Base-by-base conservation (phyloP, 35 echinoderm and acorn worm genomes). In the Nesometra sesokonis region DNA sequence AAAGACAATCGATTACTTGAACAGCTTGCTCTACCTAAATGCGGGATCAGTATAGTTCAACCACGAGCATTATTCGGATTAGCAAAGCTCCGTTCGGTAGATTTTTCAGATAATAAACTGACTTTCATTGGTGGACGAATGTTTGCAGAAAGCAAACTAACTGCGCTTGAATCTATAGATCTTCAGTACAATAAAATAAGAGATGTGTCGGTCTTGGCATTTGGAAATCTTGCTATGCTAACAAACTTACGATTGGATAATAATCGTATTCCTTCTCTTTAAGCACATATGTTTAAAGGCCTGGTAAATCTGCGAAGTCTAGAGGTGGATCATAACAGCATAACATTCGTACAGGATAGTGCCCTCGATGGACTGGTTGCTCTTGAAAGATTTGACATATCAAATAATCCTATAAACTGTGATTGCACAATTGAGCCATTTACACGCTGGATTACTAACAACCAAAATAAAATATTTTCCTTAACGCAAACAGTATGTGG, bases 171-270 rank as follows among this genome's bases (percentile, higher is more conserved):
- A 32, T 37, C 34, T 32, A 17, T 98, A 17, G 37, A 46, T 13
- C 52, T 98, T 15, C 89, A 91, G 40, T 84, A 98, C 35, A 98
- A 98, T 33, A 29, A 79, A 8, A 98, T 98, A 11, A 47, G 78
- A 38, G 43, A 27, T 17, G 29, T 98, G 31, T 83, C 78, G 5
- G 78, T 87, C 9, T 46, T 46, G 29, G 89, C 90, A 38, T 98
- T 98, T 79, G 40, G 23, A 17, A 43, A 85, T 46, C 76, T 98
- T 35, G 57, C 79, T 67, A 11, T 76, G 27, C 82, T 98, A 35
- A 83, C 79, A 57, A 86, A 89, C 27, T 39, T 98, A 85, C 83
- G 82, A 0, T 77, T 98, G 27, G 92, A 98, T 29, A 37, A 47
- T 11, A 98, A 98, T 34, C 32, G 37, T 4, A 46, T 97, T 13